Conservation (phyloP, 2,113 vertebrate species). For the Poecilia latipinna region DNA sequence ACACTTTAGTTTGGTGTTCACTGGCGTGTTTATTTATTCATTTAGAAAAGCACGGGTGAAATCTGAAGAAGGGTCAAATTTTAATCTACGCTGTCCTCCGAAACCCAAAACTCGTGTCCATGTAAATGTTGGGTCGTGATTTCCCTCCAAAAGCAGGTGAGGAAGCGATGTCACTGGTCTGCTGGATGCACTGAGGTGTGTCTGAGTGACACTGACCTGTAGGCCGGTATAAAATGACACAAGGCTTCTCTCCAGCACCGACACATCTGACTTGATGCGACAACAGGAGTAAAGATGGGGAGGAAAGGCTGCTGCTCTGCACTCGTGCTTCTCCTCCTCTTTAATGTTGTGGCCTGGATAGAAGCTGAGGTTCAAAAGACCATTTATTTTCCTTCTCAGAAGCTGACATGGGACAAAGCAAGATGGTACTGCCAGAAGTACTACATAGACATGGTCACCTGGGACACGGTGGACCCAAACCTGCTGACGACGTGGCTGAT, state of each 20-base stretch:
- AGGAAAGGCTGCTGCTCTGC: not conserved
- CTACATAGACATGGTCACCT: constrained; percentile 4
- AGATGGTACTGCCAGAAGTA: constrained; percentile 5
- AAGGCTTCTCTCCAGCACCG: not conserved
- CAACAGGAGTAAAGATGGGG: constrained; percentile 6
- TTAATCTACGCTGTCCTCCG: too few relatives aligned
- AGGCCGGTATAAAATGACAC: constrained; percentile 13
- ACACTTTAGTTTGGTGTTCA: too few relatives aligned
- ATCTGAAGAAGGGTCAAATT: too few relatives aligned
- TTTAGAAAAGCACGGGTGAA: too few relatives aligned
- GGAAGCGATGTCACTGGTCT: not conserved
- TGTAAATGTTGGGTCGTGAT: too few relatives aligned
- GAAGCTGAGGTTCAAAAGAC: not conserved
- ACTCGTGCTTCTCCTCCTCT: constrained; percentile 10
- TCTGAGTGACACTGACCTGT: not conserved
- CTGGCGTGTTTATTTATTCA: too few relatives aligned
- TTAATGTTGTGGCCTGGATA: not conserved
- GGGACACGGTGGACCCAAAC: rapidly evolving
- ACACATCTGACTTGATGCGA: not conserved
- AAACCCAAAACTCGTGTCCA: too few relatives aligned
- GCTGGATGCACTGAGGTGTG: constrained; percentile 8
- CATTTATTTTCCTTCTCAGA: rapidly evolving
- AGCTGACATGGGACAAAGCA: not conserved
- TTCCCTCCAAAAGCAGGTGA: not conserved
- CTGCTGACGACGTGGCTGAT: rapidly evolving